Evolutionary conservation across 1,140 invertebrate genomes (phyloP).

Genomic region (Pseudobourletiella spinata): DNA sequence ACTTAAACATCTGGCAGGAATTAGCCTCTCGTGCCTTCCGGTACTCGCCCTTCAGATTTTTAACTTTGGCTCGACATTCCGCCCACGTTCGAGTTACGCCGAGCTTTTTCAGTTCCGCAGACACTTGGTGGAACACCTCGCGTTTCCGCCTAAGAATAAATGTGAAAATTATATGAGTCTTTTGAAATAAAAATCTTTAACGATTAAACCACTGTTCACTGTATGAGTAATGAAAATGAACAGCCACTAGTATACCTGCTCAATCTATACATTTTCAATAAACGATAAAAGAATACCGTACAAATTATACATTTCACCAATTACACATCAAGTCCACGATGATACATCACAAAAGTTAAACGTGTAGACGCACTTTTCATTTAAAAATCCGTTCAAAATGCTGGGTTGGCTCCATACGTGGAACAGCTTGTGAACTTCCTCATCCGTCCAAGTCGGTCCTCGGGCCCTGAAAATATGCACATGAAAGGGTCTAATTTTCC

Average conservation of each 20-base stretch:
- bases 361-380: conserved; percentile 8
- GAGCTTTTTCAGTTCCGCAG: not conserved
- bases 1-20: not conserved
- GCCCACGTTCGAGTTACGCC: conserved; percentile 5
- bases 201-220: no score
- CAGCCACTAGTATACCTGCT: no score
- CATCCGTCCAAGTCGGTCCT: conserved; percentile 14
- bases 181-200: not conserved
- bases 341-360: not conserved
- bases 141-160: conserved; percentile 10
- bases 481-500: no score
- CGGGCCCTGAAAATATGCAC: not conserved
- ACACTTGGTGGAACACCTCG: conserved; percentile 8
- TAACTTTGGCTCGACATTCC: conserved; percentile 18
- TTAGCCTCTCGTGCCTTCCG: conserved; percentile 9
- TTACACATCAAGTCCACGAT: no score
- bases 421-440: conserved; percentile 15
- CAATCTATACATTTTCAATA: no score
- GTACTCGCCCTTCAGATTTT: conserved; percentile 16
- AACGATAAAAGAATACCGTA: not conserved
- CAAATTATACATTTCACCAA: not conserved
- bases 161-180: no score
- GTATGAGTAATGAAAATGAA: no score
- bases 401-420: conserved; percentile 9
- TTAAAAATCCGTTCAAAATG: conserved; percentile 8